These are phyloP conservation scores for Archocentrus centrarchus DNA, from an alignment of 2,113 vertebrate genomes.

Conservation along the genomic window DNA sequence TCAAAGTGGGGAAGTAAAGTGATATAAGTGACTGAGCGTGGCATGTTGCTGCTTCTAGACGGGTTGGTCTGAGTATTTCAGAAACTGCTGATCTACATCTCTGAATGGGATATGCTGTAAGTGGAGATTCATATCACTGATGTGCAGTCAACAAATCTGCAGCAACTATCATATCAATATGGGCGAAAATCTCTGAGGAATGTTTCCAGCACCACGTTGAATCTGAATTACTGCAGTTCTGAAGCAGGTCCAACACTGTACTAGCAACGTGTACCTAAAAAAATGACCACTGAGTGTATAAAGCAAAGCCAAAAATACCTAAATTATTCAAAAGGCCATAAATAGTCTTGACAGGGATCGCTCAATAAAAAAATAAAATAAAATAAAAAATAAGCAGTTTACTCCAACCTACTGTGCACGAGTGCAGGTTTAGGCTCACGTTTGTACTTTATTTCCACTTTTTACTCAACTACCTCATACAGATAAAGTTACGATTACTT, in stretches of 20 bases:
- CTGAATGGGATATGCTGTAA: background rate
- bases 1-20: background rate
- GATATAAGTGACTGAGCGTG: background rate
- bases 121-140: background rate
- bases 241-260: accelerated
- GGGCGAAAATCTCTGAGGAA: background rate
- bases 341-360: background rate
- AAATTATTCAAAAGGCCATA: background rate
- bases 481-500: background rate
- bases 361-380: background rate
- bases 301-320: background rate
- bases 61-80: background rate
- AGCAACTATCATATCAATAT: background rate
- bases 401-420: background rate
- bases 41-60: background rate
- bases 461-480: background rate
- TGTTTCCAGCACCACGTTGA: background rate
- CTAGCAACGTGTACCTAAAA: background rate
- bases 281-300: accelerated
- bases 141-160: background rate
- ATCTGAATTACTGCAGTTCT: slow-evolving; percentile 1
- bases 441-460: background rate
- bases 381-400: background rate
- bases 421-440: background rate
- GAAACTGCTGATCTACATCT: background rate